Evolutionary conservation across 2,797 vertebrate species (phyloP).

Genomic region (Babyrousa celebensis): DNA sequence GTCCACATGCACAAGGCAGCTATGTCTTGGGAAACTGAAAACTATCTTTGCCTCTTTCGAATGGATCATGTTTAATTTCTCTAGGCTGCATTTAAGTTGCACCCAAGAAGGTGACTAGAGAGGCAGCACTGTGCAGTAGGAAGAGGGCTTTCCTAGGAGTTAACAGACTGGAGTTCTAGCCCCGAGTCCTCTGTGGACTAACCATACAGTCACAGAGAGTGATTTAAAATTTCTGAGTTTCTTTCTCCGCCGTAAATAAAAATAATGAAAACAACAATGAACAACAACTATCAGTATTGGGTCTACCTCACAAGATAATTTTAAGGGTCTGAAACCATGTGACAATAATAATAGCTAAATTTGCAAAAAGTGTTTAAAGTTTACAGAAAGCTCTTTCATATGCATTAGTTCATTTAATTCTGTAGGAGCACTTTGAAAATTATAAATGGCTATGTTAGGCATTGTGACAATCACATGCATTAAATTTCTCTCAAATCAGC

Average conservation of each 20-base stretch:
- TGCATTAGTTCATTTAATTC: conserved; percentile 47
- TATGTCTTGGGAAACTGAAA: conserved; percentile 41
- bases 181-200: conserved; percentile 25
- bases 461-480: conserved; percentile 33
- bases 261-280: conserved; percentile 25
- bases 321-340: conserved; percentile 16
- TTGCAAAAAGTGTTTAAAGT: conserved; percentile 54
- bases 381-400: conserved; percentile 50
- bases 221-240: conserved; percentile 6
- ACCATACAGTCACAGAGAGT: not conserved
- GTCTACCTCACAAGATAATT: conserved; percentile 28
- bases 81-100: conserved; percentile 52
- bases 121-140: not conserved
- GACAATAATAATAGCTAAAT: not conserved
- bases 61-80: conserved; percentile 62
- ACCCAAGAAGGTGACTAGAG: conserved; percentile 49
- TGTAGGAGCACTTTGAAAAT: conserved; percentile 59
- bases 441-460: conserved; percentile 23
- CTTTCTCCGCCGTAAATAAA: not conserved
- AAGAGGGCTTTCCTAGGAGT: conserved; percentile 11
- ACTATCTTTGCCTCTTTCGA: conserved; percentile 64
- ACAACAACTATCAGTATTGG: not conserved
- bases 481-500: conserved; percentile 47
- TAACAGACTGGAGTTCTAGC: not conserved
- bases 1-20: conserved; percentile 37